These are phyloP conservation scores for Furnarius figulus DNA, from an alignment of 2,113 vertebrate species.

Conservation along the genomic window DNA sequence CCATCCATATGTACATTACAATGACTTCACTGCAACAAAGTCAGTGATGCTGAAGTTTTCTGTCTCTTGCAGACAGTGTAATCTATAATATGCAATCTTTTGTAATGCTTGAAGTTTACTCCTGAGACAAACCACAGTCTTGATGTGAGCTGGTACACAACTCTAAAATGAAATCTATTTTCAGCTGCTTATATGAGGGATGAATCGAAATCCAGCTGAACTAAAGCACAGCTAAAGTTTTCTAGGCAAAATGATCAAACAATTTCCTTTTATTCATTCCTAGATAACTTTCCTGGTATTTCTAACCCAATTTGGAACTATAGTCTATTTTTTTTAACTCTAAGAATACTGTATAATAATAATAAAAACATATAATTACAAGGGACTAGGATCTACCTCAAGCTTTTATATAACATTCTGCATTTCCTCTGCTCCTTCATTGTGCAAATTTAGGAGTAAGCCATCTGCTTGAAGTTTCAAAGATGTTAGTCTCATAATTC, in stretches of 20 bases:
- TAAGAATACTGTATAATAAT: not conserved
- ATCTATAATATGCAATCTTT: not conserved
- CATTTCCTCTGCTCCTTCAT: not conserved
- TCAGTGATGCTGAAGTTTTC: not conserved
- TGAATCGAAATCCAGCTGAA: not conserved
- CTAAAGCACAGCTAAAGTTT: not conserved
- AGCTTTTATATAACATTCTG: not conserved
- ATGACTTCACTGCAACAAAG: not conserved
- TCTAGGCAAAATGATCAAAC: not conserved
- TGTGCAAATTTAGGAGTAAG: not conserved
- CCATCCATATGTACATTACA: not conserved
- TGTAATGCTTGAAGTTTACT: not conserved
- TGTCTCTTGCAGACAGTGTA: not conserved
- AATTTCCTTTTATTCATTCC: not conserved
- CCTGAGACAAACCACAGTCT: not conserved
- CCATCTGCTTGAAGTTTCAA: not conserved
- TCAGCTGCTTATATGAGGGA: not conserved
- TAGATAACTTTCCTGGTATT: not conserved
- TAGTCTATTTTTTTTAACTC: not conserved
- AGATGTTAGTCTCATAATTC: constrained; percentile 1
- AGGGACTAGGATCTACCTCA: not conserved
- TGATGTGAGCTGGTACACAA: not conserved
- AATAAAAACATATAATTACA: not conserved
- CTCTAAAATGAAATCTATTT: not conserved
- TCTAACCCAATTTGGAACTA: not conserved